Base-by-base conservation (phyloP, 2,113 vertebrate genomes). In the Melanocharis versteri region DNA sequence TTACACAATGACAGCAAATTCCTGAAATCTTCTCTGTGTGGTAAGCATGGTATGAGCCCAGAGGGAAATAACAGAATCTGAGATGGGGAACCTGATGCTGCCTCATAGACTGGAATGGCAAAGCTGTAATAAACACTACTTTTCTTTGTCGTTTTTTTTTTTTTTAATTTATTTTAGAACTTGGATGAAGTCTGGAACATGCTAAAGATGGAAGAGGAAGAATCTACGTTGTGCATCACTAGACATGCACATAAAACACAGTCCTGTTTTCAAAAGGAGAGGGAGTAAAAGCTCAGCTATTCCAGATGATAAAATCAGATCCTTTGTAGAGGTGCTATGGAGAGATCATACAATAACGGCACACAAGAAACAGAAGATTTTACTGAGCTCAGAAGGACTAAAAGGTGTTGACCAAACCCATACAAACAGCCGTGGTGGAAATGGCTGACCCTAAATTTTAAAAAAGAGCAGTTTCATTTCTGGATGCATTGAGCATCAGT, bases 1-100 rank as follows among this genome's bases (percentile, higher is more conserved):
- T 95, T 95, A 90, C 91, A 83, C 91, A 96, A 89, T 9, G 51
- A n/a, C 91, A 87, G 58, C 1, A 3, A 91, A 90, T 42, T 91
- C 83, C 86, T 89, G 80, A 90, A 93, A 91, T 64, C 78, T 61
- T 78, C 62, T 81, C 76, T 56, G 22, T 80, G 76, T 66, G 89
- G 88, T 68, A 70, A 96, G 71, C 64, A 54, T 7, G 13, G 64
- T 83, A 64, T 48, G 68, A 90, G 60, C 33, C 82, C 53, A 65
- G 58, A 85, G 85, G 93, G 82, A 88, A 93, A 48, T 26, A 51
- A 88, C 0, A 73, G 69, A 84, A 83, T 37, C 20, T 3, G 37
- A 83, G 66, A 65, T 11, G 15, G 39, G 42, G 66, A 93, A 93
- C 58, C 37, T 88, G 71, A 89, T 77, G 68, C 91, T 88, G 88